These are phyloP conservation scores for Hypsopygia costalis DNA, from an alignment of 2,888 invertebrate genomes.

Conservation along the genomic window DNA sequence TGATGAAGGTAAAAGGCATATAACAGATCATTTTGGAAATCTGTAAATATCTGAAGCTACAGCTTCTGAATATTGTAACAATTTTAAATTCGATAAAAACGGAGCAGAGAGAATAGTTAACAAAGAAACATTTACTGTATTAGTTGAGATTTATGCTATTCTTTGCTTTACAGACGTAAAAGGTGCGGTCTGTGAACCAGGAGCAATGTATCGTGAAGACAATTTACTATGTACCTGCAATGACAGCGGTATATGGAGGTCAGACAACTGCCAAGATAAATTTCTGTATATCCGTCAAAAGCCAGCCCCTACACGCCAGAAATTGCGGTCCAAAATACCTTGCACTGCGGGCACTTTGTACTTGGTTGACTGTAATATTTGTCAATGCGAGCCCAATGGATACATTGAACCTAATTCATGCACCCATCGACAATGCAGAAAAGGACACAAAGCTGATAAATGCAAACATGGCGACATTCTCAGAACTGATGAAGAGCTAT, in stretches of 20 bases:
- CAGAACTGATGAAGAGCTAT: slow-evolving; percentile 33
- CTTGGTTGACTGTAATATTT: slow-evolving; percentile 48
- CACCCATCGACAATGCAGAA: slow-evolving; percentile 36
- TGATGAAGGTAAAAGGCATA: too few species aligned
- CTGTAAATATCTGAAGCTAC: too few species aligned
- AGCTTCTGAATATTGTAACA: too few species aligned
- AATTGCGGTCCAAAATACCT: slow-evolving; percentile 26
- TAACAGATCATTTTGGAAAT: too few species aligned
- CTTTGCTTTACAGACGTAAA: not conserved
- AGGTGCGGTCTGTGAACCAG: slow-evolving; percentile 19
- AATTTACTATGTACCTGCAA: slow-evolving; percentile 39
- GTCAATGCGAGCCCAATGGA: slow-evolving; percentile 31
- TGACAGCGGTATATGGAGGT: slow-evolving; percentile 37
- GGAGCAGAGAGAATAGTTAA: too few species aligned
- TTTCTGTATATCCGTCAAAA: slow-evolving; percentile 28
- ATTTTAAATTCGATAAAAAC: too few species aligned
- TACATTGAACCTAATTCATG: slow-evolving; percentile 30
- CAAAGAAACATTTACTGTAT: too few species aligned
- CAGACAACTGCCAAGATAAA: slow-evolving; percentile 31
- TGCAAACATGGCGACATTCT: slow-evolving; percentile 42
- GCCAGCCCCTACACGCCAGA: slow-evolving; percentile 7
- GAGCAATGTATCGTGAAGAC: slow-evolving; percentile 31
- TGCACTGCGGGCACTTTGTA: slow-evolving; percentile 36
- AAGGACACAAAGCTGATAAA: slow-evolving; percentile 30
- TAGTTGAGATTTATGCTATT: too few species aligned